These are phyloP conservation scores for Prunella fulvescens DNA, from an alignment of 2,113 vertebrate species.

Conservation along the genomic window DNA sequence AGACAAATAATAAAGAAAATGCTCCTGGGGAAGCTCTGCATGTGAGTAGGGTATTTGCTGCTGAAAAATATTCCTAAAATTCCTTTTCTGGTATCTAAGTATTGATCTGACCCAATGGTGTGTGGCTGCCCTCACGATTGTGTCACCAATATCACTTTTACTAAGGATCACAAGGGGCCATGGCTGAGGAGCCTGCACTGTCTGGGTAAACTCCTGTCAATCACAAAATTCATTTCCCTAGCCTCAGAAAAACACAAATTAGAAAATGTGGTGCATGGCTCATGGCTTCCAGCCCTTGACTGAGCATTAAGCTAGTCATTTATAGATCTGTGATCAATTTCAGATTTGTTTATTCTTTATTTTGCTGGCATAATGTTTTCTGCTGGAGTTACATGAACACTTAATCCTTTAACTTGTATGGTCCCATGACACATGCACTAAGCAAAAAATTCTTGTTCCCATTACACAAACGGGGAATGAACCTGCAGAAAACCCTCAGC, in stretches of 20 bases:
- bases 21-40: neutral
- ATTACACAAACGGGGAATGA: neutral
- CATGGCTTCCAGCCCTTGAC: neutral
- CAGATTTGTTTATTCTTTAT: neutral
- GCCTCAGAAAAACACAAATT: neutral
- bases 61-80: neutral
- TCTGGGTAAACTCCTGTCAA: neutral
- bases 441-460: neutral
- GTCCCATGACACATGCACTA: neutral
- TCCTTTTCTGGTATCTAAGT: neutral
- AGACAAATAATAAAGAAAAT: neutral
- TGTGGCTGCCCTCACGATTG: neutral
- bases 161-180: too few relatives aligned
- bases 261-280: neutral
- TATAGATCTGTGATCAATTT: neutral
- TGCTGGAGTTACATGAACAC: fast-evolving
- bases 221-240: fast-evolving
- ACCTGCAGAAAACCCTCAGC: neutral
- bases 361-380: neutral
- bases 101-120: fast-evolving
- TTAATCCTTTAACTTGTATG: neutral
- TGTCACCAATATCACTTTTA: neutral
- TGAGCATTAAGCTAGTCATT: neutral
- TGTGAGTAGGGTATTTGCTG: neutral
- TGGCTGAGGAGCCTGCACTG: neutral